Conservation (phyloP, 2,113 vertebrate species). For the Ctenomys sociabilis region DNA sequence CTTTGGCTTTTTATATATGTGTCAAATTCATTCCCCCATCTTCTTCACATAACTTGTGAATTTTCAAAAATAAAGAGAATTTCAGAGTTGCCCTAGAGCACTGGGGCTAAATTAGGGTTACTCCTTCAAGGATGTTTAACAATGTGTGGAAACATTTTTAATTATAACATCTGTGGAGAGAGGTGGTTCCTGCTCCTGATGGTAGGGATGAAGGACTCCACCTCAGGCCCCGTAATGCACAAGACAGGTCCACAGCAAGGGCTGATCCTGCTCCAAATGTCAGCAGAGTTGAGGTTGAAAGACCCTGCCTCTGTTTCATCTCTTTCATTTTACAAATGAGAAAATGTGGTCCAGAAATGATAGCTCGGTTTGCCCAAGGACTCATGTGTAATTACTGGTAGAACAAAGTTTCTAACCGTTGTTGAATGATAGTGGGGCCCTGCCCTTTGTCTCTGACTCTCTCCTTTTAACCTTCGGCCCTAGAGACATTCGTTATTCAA, state of each 20-base stretch:
- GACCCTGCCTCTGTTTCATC: not conserved
- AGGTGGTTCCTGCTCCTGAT: not conserved
- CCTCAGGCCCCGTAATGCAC: not conserved
- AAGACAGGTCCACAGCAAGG: not conserved
- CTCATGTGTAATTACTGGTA: not conserved
- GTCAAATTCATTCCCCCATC: not conserved
- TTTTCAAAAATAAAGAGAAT: conserved; percentile 46
- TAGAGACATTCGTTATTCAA: conserved; percentile 14
- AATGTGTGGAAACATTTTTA: not conserved
- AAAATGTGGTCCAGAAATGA: not conserved
- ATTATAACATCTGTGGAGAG: not conserved
- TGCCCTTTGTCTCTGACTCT: too few species aligned
- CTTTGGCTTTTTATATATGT: not conserved
- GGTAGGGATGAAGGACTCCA: not conserved
- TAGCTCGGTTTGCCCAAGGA: not conserved
- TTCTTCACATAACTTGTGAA: not conserved
- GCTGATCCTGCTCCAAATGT: not conserved
- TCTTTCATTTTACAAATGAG: conserved; percentile 19
- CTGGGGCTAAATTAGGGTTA: not conserved
- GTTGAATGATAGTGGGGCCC: not conserved
- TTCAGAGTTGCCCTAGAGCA: not conserved
- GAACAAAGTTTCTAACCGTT: conserved; percentile 1
- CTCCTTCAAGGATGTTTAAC: not conserved
- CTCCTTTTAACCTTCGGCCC: not conserved
- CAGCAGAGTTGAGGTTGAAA: not conserved